Evolutionary conservation across 2,888 invertebrate genomes (phyloP), one percentile per base, ranked within the genome.

Genomic region (Caenorhabditis doughertyi): DNA sequence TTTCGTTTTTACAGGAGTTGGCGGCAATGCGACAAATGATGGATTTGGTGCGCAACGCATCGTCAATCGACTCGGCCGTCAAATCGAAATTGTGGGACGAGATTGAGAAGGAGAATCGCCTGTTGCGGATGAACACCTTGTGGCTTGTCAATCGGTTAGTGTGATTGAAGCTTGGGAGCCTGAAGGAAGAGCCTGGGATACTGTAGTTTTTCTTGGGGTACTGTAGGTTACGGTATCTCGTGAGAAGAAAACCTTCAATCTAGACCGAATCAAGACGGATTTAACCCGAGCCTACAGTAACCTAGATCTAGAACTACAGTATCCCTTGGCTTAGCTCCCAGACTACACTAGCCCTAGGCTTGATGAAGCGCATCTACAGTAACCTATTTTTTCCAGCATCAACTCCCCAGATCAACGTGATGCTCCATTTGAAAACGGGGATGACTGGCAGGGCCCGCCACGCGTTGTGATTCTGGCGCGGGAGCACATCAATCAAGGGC

Each of bases 1-100:
- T 27, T 27, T 9, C 29, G 32, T 23, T 13, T 25, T 60, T 62
- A 13, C 62, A 80, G 71, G 81, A 81, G 60, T 42, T 81, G 23
- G 81, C 81, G 0, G 76, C 81, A 18, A 32, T 72, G 65, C 76
- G 81, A 18, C 81, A 81, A 39, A 44, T 77, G 67, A 71, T 81
- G 81, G 71, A 81, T 42, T 49, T 81, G 60, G 39, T 81, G 42
- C 76, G 35, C 23, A 71, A 81, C 21, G 49, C 76, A 16, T 23
- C 65, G 4, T 21, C 65, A 1, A 67, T 81, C 23, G 72, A 81
- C 7, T 3, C 44, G 23, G 67, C 76, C 0, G 53, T 72, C 35
- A 77, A 76, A 51, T 76, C 81, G 44, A 72, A 53, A 25, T 21
- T 81, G 5, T 81, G 81, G 81, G 77, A 77, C 35, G 60, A 77